These are phyloP conservation scores for Ophion costatus DNA, from an alignment of 2,888 invertebrate species.

Conservation along the genomic window DNA sequence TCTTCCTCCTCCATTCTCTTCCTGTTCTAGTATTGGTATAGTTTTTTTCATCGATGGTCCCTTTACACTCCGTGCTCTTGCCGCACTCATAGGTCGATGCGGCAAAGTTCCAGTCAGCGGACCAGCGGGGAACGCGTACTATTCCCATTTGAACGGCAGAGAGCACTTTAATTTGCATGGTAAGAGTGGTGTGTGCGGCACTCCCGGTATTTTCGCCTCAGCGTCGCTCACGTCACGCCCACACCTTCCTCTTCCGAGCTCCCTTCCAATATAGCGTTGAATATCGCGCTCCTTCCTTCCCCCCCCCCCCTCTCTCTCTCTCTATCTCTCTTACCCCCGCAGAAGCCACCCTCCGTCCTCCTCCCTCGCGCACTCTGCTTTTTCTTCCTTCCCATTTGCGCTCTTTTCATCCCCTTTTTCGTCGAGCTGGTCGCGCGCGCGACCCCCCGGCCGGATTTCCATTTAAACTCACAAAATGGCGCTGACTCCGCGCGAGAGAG, in stretches of 20 bases:
- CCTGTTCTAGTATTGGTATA: not conserved
- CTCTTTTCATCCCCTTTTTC: constrained; percentile 73
- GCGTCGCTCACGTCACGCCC: constrained; percentile 71
- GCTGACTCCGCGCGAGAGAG: constrained; percentile 79
- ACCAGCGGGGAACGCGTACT: constrained; percentile 76
- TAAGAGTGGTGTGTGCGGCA: constrained; percentile 74
- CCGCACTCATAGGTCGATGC: constrained; percentile 31
- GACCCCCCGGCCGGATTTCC: constrained; percentile 79
- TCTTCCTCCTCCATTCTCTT: no score
- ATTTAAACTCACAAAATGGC: constrained; percentile 84
- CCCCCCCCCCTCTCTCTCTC: constrained; percentile 49
- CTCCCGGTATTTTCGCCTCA: constrained; percentile 69
- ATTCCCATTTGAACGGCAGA: constrained; percentile 83
- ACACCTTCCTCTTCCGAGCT: constrained; percentile 67
- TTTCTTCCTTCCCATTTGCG: constrained; percentile 57
- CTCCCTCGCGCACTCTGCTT: constrained; percentile 35
- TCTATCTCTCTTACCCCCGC: constrained; percentile 56
- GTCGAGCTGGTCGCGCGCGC: constrained; percentile 54
- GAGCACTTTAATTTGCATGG: constrained; percentile 83
- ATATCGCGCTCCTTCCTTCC: constrained; percentile 32
- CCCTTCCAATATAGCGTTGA: constrained; percentile 58
- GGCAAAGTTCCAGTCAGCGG: constrained; percentile 64
- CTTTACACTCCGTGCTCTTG: constrained; percentile 1
- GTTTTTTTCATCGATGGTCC: constrained; percentile 2
- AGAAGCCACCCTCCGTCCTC: constrained; percentile 20